phyloP scores from a whole-genome alignment of 2,113 vertebrate species.

The Phocoena phocoena region DNA sequence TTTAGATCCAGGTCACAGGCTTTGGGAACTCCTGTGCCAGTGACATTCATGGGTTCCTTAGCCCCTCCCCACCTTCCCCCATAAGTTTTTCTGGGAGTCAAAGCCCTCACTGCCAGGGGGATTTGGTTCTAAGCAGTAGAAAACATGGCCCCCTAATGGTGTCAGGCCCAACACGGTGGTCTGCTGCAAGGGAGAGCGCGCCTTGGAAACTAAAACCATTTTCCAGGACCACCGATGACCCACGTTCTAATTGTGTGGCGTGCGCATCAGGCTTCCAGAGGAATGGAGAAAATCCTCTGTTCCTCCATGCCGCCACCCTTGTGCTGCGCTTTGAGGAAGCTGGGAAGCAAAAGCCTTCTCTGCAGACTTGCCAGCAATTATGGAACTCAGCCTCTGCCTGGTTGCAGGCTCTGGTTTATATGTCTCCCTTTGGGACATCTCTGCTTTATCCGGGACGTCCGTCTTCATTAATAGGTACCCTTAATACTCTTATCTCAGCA shows the following conservation, averaged over 20 bases:
- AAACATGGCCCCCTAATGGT: background rate
- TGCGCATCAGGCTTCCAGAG: background rate
- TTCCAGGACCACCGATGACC: background rate
- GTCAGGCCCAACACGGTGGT: background rate
- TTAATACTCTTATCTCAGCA: conserved; percentile 82
- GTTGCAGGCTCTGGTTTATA: conserved; percentile 75
- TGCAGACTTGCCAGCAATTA: conserved; percentile 64
- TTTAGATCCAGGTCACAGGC: background rate
- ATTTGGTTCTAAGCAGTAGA: background rate
- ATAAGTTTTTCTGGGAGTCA: background rate
- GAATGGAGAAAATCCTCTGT: background rate
- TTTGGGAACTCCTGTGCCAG: background rate
- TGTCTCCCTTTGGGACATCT: conserved; percentile 60
- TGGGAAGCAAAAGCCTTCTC: background rate
- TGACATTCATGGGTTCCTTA: background rate
- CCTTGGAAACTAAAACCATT: background rate
- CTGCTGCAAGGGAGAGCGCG: background rate
- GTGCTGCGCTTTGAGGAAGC: background rate
- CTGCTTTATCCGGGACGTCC: conserved; percentile 72
- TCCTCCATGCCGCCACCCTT: background rate
- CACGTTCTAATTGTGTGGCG: background rate
- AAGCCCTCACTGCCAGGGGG: background rate
- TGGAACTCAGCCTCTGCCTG: conserved; percentile 28
- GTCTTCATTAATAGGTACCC: conserved; percentile 65
- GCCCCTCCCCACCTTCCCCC: background rate